Conservation (phyloP, 2,113 vertebrate species). For the Pluvialis apricaria region DNA sequence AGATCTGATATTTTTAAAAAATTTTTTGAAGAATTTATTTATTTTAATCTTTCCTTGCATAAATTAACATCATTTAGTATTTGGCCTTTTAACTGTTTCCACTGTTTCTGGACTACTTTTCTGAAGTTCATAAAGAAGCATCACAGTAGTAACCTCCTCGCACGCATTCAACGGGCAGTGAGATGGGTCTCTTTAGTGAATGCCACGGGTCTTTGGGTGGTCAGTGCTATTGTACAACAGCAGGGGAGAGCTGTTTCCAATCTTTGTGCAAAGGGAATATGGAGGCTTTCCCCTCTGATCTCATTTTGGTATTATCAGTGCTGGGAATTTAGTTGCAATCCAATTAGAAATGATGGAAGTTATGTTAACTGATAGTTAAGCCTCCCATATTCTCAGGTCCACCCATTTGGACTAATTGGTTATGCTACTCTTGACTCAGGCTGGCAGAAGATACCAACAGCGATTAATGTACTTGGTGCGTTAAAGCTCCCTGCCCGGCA, state of each 20-base stretch:
- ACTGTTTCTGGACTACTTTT: neutral
- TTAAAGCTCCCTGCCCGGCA: neutral
- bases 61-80: neutral
- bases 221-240: slow-evolving; percentile 35
- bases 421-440: neutral
- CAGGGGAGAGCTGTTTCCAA: slow-evolving; percentile 50
- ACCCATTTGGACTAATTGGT: neutral
- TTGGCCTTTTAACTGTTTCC: neutral
- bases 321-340: slow-evolving; percentile 44
- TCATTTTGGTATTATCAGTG: slow-evolving; percentile 28
- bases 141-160: neutral
- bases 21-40: neutral
- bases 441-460: neutral
- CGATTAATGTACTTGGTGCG: neutral
- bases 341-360: slow-evolving; percentile 56
- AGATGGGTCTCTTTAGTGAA: neutral
- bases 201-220: slow-evolving; percentile 12
- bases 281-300: slow-evolving; percentile 41
- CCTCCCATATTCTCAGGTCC: neutral
- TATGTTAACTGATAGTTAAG: slow-evolving; percentile 24
- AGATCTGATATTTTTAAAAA: neutral
- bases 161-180: neutral
- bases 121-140: neutral
- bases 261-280: slow-evolving; percentile 9
- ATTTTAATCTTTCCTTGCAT: neutral